Evolutionary conservation across 2,797 vertebrate species (phyloP).

Genomic region (Centroberyx gerrardi): DNA sequence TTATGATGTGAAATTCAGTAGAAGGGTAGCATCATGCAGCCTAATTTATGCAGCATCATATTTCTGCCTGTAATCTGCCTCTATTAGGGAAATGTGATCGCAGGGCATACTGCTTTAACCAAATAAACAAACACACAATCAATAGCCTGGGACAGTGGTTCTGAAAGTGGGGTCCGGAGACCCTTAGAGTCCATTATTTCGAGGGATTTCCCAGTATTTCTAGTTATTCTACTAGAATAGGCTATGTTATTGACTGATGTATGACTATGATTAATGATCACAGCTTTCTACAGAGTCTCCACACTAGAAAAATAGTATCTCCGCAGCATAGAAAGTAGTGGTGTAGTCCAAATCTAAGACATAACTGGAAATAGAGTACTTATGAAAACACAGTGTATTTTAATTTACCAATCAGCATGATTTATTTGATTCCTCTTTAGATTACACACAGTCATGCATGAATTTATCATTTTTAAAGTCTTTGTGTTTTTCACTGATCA

Average conservation of each 20-base stretch:
- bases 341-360: not conserved
- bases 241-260: constrained; percentile 57
- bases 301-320: constrained; percentile 16
- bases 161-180: constrained; percentile 42
- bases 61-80: constrained; percentile 79
- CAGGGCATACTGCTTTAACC: constrained; percentile 69
- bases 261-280: constrained; percentile 62
- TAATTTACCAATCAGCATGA: not conserved
- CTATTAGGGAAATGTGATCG: constrained; percentile 81
- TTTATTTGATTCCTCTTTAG: not conserved
- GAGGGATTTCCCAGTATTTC: constrained; percentile 67
- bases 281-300: constrained; percentile 32
- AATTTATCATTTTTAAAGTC: not conserved
- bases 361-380: too few species aligned
- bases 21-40: constrained; percentile 69
- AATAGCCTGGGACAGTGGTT: constrained; percentile 51
- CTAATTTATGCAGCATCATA: constrained; percentile 82
- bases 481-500: not conserved
- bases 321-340: not conserved
- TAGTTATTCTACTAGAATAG: constrained; percentile 38
- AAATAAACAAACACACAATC: constrained; percentile 80
- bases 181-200: constrained; percentile 39
- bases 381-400: not conserved
- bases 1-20: constrained; percentile 81
- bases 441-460: not conserved